Evolutionary conservation across 2,797 vertebrate species (phyloP), one percentile per base, ranked within the genome.

Genomic region (Phalloptychus januarius): DNA sequence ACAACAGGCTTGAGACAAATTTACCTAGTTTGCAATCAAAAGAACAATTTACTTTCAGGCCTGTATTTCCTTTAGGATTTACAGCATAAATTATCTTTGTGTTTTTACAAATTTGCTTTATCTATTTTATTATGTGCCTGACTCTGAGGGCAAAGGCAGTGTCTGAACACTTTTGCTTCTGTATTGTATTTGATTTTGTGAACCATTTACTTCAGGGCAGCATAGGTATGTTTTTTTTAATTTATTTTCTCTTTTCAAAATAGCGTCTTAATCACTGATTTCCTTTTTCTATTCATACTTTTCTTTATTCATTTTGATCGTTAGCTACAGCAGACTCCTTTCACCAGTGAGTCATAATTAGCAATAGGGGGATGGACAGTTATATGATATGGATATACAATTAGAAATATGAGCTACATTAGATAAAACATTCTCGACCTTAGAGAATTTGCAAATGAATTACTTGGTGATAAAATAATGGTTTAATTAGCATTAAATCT

Each of bases 241-340:
- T 42, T 80, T 36, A 33, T 80, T 44, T 70, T 40, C 50, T 69
- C 78, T 58, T 63, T 48, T 63, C 78, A 80, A 77, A 58, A 83
- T 85, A 69, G 67, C 50, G 82, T 25, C 25, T 58, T 67, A 44
- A 38, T 76, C 78, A 67, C 65, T 16, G 67, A 71, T 31, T 65
- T 71, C 28, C 36, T 52, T 28, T 65, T 42, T 72, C 31, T 74
- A 61, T 36, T 70, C 73, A 33, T 72, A 28, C 23, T 16, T 72
- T 72, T 75, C 33, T 75, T 61, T 74, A 16, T 25, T 81, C 16
- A 40, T 63, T 67, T 83, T 73, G 75, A 86, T 89, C 74, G 78
- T 85, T 86, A 90, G 93, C 87, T 89, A 71, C 77, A 75, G 65
- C 70, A 76, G 69, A 81, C 78, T 77, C 56, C 36, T 74, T 75